Conservation (phyloP, 1,140 invertebrate species). For the Drosophila sp. region DNA sequence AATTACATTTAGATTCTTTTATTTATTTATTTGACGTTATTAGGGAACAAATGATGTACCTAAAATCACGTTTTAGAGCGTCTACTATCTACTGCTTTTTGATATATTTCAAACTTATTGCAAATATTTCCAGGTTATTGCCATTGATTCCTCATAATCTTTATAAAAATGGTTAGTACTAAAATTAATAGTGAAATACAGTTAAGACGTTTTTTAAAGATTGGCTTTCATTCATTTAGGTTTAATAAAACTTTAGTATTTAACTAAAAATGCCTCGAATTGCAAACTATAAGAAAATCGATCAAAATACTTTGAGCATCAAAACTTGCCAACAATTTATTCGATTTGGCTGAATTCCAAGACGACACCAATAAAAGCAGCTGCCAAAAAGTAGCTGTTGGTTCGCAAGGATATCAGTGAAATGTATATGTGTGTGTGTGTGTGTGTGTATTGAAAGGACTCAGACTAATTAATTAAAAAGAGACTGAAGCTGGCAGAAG, state of each 20-base stretch:
- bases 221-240: too few species aligned
- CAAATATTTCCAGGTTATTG: too few species aligned
- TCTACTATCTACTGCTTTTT: too few species aligned
- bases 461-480: conserved; percentile 76
- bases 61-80: too few species aligned
- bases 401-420: not conserved
- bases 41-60: too few species aligned
- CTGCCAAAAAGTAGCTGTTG: conserved; percentile 68
- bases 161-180: too few species aligned
- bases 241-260: not conserved
- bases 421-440: conserved; percentile 2
- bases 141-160: too few species aligned
- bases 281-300: conserved; percentile 19
- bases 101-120: too few species aligned
- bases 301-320: conserved; percentile 29
- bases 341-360: conserved; percentile 38
- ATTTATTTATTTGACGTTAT: too few species aligned
- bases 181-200: too few species aligned
- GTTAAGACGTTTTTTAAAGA: too few species aligned
- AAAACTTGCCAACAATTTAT: conserved; percentile 44
- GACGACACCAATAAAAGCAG: conserved; percentile 44
- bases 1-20: too few species aligned
- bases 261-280: not conserved
- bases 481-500: conserved; percentile 32
- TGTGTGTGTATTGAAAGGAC: conserved; percentile 17